Conservation (phyloP, 2,888 invertebrate genomes). For the Eulithis testata region DNA sequence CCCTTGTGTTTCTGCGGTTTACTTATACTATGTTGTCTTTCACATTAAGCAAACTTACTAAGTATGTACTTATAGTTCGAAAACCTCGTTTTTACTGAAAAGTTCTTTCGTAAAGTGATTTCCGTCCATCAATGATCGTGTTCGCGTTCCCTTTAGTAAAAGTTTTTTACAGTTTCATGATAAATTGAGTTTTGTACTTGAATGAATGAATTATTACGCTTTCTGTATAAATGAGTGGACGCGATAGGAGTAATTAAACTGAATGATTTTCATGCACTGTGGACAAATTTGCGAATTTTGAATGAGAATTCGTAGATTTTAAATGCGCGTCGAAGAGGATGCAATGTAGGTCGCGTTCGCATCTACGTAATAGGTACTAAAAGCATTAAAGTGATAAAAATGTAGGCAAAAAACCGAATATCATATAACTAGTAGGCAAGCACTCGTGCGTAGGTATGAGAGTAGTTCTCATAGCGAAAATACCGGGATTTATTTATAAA, state of each 20-base stretch:
- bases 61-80: no score
- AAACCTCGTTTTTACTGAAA: no score
- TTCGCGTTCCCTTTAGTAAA: neutral
- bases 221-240: slow-evolving; percentile 22
- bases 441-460: slow-evolving; percentile 17
- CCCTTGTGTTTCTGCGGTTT: no score
- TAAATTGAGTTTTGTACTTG: slow-evolving; percentile 13
- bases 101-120: neutral
- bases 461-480: slow-evolving; percentile 9
- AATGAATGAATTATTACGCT: slow-evolving; percentile 30
- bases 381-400: slow-evolving; percentile 15
- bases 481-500: neutral
- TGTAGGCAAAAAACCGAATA: slow-evolving; percentile 14
- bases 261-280: slow-evolving; percentile 34
- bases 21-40: no score
- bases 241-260: slow-evolving; percentile 32
- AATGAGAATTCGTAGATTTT: slow-evolving; percentile 25
- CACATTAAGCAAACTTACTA: no score
- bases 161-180: slow-evolving; percentile 12
- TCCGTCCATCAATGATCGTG: neutral
- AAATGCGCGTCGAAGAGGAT: slow-evolving; percentile 17
- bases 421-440: slow-evolving; percentile 17
- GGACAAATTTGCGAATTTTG: slow-evolving; percentile 28
- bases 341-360: slow-evolving; percentile 13
- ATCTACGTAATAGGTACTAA: slow-evolving; percentile 10